phyloP scores from a whole-genome alignment of 2,888 invertebrate species.

The Embidobia sp. region DNA sequence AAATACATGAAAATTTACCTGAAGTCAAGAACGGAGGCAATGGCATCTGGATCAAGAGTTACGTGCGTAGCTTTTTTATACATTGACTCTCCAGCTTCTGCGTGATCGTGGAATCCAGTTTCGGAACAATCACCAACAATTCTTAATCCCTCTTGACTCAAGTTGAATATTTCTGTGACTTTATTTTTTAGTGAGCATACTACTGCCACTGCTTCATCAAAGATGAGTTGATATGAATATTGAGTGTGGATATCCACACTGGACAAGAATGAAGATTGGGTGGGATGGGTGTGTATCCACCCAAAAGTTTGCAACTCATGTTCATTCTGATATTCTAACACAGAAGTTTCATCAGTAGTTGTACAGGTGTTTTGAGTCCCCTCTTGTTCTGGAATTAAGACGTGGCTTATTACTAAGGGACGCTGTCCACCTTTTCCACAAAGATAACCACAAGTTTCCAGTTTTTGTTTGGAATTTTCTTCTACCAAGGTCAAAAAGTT shows the following conservation, averaged over 20 bases:
- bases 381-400: background rate
- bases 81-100: too few relatives aligned
- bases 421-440: background rate
- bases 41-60: too few relatives aligned
- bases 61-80: too few relatives aligned
- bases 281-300: conserved; percentile 1
- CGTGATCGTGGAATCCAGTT: too few relatives aligned
- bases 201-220: background rate
- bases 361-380: background rate
- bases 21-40: too few relatives aligned
- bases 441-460: background rate
- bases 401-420: background rate
- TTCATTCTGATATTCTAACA: background rate
- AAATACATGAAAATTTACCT: too few relatives aligned
- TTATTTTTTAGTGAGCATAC: background rate
- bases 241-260: background rate
- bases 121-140: too few relatives aligned
- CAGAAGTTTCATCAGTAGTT: background rate
- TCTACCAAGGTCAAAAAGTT: background rate
- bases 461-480: background rate
- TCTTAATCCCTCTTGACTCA: too few relatives aligned
- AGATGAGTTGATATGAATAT: background rate
- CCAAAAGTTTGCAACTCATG: background rate
- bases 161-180: too few relatives aligned
- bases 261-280: background rate